Percentiles rank a stretch among this genome's conserved stretches.
phyloP scores from a whole-genome alignment of 2,888 invertebrate species.

The Pristionchus entomophagus region DNA sequence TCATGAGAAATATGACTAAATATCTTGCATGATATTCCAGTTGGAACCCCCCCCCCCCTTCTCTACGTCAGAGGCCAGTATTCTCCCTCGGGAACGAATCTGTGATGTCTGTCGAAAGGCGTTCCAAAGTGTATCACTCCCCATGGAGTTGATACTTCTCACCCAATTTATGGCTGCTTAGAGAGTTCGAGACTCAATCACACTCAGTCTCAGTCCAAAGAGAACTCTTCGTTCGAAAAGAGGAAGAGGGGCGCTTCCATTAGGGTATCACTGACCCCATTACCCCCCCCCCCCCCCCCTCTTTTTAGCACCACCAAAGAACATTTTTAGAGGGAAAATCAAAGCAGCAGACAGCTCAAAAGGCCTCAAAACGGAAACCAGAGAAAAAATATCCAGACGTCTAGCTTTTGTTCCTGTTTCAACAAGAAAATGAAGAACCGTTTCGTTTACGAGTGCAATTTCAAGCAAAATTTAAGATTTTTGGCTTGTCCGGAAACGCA shows the following conservation, averaged over 20 bases:
- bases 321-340: constrained; percentile 8
- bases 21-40: too few relatives aligned
- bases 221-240: not conserved
- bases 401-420: not conserved
- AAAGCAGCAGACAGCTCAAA: constrained; percentile 5
- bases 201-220: constrained; percentile 28
- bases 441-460: not conserved
- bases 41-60: too few relatives aligned
- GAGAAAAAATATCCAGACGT: not conserved
- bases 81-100: not conserved
- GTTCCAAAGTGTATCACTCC: constrained; percentile 18
- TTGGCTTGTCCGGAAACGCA: not conserved
- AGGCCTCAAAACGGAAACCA: not conserved
- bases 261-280: constrained; percentile 33
- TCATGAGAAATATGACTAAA: too few relatives aligned
- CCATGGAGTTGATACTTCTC: constrained; percentile 20
- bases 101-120: not conserved
- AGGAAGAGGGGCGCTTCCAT: constrained; percentile 23
- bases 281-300: not conserved
- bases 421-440: constrained; percentile 6
- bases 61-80: not conserved
- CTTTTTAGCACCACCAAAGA: constrained; percentile 20
- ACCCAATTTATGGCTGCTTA: constrained; percentile 15
- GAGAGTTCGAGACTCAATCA: not conserved
- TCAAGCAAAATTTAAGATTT: not conserved